phyloP scores from a whole-genome alignment of 2,797 vertebrate genomes.

The Antrozous pallidus region DNA sequence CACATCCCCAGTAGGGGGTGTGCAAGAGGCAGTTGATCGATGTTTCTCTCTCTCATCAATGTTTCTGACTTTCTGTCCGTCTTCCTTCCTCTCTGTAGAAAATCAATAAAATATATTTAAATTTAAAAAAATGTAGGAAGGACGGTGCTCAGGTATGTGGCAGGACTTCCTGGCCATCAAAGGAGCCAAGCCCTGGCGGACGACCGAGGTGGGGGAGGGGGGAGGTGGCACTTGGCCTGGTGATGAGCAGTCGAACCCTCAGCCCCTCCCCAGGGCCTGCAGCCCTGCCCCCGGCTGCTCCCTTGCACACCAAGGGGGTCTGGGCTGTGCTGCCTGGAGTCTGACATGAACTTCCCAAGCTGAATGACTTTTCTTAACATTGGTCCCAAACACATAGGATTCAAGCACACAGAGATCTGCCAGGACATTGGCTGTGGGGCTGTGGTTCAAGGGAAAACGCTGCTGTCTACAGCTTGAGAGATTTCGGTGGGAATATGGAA shows the following conservation, averaged over 20 bases:
- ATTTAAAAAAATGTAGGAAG: too few relatives aligned
- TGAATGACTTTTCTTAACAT: neutral
- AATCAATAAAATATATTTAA: too few relatives aligned
- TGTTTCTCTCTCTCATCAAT: too few relatives aligned
- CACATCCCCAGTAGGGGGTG: too few relatives aligned
- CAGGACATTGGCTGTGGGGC: neutral
- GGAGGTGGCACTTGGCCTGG: too few relatives aligned
- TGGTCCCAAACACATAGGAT: neutral
- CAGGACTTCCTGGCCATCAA: neutral
- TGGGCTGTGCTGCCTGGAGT: neutral
- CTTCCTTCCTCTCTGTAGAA: too few relatives aligned
- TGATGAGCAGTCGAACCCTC: neutral
- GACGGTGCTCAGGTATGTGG: neutral
- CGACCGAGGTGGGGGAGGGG: too few relatives aligned
- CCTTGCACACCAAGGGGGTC: rapidly evolving
- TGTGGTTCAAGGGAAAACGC: neutral
- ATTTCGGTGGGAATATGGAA: neutral
- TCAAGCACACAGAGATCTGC: neutral
- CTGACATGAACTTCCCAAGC: neutral
- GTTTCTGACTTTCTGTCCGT: too few relatives aligned
- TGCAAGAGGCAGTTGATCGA: too few relatives aligned
- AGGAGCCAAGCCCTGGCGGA: neutral
- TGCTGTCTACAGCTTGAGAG: neutral
- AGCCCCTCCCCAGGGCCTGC: rapidly evolving
- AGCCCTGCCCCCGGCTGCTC: neutral